Conservation (phyloP, 2,888 invertebrate species). For the Hypolimnas misippus region DNA sequence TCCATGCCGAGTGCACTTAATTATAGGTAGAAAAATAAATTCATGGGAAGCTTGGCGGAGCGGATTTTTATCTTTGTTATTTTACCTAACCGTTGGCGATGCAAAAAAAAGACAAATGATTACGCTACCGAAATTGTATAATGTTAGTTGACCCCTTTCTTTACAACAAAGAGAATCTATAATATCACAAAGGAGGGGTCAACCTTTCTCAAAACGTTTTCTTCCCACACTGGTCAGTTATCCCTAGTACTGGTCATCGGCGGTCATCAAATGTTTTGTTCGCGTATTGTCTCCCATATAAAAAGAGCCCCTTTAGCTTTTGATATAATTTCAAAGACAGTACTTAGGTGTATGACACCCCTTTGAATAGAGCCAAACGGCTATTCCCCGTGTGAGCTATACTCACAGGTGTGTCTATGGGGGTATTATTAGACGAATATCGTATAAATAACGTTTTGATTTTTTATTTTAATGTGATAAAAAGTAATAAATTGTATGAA, state of each 20-base stretch:
- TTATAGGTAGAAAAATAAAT: slow-evolving; percentile 79
- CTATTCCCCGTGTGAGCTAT: slow-evolving; percentile 46
- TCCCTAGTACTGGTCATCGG: slow-evolving; percentile 77
- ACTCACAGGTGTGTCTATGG: slow-evolving; percentile 47
- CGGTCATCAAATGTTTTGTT: slow-evolving; percentile 76
- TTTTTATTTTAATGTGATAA: not conserved
- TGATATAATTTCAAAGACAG: slow-evolving; percentile 64
- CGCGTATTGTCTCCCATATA: slow-evolving; percentile 62
- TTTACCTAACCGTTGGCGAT: slow-evolving; percentile 67
- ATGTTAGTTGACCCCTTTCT: slow-evolving; percentile 64
- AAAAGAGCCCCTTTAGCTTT: slow-evolving; percentile 69
- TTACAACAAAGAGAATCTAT: slow-evolving; percentile 63
- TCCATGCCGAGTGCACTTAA: slow-evolving; percentile 74
- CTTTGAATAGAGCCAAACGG: slow-evolving; percentile 64
- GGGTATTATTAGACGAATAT: slow-evolving; percentile 19
- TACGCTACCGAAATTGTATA: slow-evolving; percentile 55
- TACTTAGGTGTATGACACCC: slow-evolving; percentile 66
- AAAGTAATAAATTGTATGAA: not conserved
- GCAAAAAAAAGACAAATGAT: slow-evolving; percentile 71
- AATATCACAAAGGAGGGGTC: slow-evolving; percentile 71
- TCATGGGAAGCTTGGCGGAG: slow-evolving; percentile 70
- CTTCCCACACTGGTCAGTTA: slow-evolving; percentile 82
- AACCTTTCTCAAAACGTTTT: slow-evolving; percentile 63
- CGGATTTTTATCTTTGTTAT: slow-evolving; percentile 67
- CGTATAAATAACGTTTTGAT: slow-evolving; percentile 18